phyloP scores from a whole-genome alignment of 2,888 invertebrate genomes.

The Lymantria monacha region DNA sequence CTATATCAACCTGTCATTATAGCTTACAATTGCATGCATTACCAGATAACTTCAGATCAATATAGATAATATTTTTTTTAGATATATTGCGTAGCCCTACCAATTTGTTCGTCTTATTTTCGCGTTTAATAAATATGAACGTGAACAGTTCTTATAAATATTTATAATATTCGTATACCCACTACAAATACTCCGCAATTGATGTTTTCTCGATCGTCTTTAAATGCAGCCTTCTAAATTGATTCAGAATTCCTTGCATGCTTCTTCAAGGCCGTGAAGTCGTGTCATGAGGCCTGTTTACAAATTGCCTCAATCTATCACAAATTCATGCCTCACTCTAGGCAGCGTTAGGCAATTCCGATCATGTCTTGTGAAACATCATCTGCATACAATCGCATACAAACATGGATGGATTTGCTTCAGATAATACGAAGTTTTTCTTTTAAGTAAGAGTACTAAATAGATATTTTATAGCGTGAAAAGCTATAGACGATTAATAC shows the following conservation, averaged over 20 bases:
- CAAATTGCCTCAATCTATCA: conserved; percentile 50
- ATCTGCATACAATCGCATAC: conserved; percentile 56
- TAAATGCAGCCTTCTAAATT: conserved; percentile 24
- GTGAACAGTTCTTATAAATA: no score
- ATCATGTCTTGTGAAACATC: conserved; percentile 57
- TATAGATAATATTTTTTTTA: no score
- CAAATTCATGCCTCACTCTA: conserved; percentile 55
- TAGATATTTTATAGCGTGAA: no score
- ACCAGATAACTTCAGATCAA: no score
- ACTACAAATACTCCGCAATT: conserved; percentile 1
- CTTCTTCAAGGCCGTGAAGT: conserved; percentile 55
- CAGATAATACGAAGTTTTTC: conserved; percentile 17
- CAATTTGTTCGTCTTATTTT: no score
- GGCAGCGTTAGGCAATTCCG: conserved; percentile 59
- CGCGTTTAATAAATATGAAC: no score
- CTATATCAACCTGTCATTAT: no score
- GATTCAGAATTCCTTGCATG: conserved; percentile 41
- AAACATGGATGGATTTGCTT: conserved; percentile 22
- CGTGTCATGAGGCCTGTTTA: conserved; percentile 52
- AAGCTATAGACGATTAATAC: no score
- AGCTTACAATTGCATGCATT: no score
- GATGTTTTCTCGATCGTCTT: conserved; percentile 24
- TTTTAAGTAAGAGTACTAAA: conserved; percentile 3
- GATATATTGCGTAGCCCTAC: no score
- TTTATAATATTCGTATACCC: no score